Evolutionary conservation across 2,888 invertebrate genomes (phyloP).

Genomic region (Tridacna gigas): DNA sequence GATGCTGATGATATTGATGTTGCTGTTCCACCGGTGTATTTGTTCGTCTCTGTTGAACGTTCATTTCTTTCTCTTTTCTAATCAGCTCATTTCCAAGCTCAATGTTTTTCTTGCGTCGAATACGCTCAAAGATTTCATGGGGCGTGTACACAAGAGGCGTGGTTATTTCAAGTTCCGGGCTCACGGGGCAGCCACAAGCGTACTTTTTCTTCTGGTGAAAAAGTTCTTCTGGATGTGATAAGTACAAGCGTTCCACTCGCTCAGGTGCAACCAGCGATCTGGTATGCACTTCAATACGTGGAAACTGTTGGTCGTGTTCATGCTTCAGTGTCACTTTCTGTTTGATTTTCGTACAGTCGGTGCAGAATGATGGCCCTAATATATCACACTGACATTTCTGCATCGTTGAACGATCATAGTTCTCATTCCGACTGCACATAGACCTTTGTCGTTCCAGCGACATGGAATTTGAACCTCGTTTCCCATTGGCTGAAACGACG

Average conservation of each 20-base stretch:
- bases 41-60: neutral
- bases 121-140: conserved; percentile 65
- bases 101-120: conserved; percentile 55
- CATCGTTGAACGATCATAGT: conserved; percentile 15
- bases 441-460: conserved; percentile 54
- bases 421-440: conserved; percentile 58
- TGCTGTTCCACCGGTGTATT: conserved; percentile 14
- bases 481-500: conserved; percentile 65
- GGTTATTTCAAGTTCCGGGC: conserved; percentile 57
- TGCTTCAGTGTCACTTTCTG: conserved; percentile 47
- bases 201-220: conserved; percentile 53
- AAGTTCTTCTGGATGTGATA: conserved; percentile 59
- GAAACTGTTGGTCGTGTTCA: conserved; percentile 64
- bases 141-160: conserved; percentile 66
- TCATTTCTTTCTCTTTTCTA: conserved; percentile 27
- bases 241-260: conserved; percentile 61
- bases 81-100: conserved; percentile 44
- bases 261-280: conserved; percentile 70
- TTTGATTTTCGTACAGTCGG: conserved; percentile 68
- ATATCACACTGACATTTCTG: conserved; percentile 68
- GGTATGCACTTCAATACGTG: conserved; percentile 67
- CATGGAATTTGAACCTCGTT: conserved; percentile 26
- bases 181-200: conserved; percentile 61
- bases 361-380: conserved; percentile 69
- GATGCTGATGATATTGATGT: neutral